These are phyloP conservation scores for Heliconius hortense DNA, from an alignment of 2,888 invertebrate species.

Conservation along the genomic window DNA sequence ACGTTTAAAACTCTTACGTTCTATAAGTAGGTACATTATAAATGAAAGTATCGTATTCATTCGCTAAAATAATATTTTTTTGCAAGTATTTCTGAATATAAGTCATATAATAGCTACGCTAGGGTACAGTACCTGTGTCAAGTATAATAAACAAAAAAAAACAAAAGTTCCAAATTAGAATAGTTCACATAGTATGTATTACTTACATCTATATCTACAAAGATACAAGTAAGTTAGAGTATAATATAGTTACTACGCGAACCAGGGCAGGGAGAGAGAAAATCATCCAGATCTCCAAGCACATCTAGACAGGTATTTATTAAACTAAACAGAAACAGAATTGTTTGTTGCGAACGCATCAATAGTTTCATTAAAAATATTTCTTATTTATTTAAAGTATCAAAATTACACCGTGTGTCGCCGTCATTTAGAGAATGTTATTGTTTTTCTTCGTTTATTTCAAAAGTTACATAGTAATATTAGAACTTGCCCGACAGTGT, in stretches of 20 bases:
- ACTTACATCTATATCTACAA: too few relatives aligned
- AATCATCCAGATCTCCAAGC: slow-evolving; percentile 2
- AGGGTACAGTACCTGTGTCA: too few relatives aligned
- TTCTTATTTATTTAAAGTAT: background rate
- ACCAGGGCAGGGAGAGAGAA: background rate
- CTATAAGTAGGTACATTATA: background rate
- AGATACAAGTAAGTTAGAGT: too few relatives aligned
- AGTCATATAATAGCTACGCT: too few relatives aligned
- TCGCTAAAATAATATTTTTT: background rate
- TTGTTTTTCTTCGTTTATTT: background rate
- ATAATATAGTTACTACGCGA: background rate
- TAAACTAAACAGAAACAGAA: slow-evolving; percentile 12
- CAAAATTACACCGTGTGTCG: background rate
- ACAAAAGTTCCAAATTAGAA: too few relatives aligned
- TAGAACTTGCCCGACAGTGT: slow-evolving; percentile 12
- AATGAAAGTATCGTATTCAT: background rate
- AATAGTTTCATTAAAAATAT: background rate
- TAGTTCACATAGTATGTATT: too few relatives aligned
- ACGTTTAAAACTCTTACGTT: slow-evolving; percentile 22
- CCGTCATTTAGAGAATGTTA: background rate
- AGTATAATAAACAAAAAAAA: too few relatives aligned
- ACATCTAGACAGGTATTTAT: slow-evolving; percentile 1
- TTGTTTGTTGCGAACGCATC: background rate
- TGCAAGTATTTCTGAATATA: background rate
- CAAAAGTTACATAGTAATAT: background rate